Conservation (phyloP, 1,140 invertebrate genomes). For the Achroia grisella region DNA sequence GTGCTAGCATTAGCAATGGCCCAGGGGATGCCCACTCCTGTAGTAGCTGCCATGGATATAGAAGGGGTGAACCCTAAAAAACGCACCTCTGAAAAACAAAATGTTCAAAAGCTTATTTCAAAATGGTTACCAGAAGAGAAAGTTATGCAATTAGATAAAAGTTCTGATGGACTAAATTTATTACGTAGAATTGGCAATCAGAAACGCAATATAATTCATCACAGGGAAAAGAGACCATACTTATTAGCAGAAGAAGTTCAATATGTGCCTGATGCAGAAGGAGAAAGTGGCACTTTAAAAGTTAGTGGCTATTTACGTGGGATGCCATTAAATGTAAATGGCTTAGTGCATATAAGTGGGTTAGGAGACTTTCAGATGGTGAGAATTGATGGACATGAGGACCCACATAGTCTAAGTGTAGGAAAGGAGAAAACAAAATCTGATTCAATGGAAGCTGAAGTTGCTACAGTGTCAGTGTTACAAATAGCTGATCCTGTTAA, state of each 20-base stretch:
- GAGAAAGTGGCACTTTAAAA: conserved; percentile 82
- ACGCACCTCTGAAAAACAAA: conserved; percentile 82
- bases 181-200: conserved; percentile 87
- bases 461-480: conserved; percentile 71
- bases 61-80: conserved; percentile 83
- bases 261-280: conserved; percentile 76
- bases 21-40: conserved; percentile 88
- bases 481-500: conserved; percentile 79
- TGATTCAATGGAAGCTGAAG: conserved; percentile 53
- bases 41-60: conserved; percentile 85
- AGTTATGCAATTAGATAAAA: conserved; percentile 83
- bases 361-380: conserved; percentile 94
- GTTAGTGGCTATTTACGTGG: conserved; percentile 91
- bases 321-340: conserved; percentile 87
- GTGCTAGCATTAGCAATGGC: conserved; percentile 83
- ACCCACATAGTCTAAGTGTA: conserved; percentile 83
- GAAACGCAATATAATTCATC: conserved; percentile 83
- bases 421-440: conserved; percentile 53
- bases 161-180: conserved; percentile 84
- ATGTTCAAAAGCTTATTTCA: conserved; percentile 82
- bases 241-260: conserved; percentile 86
- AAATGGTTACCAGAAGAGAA: conserved; percentile 91
- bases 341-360: conserved; percentile 91
- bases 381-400: conserved; percentile 82
- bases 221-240: conserved; percentile 85